A percentile compares a stretch with the other conserved stretches of the same genome.
Conservation (phyloP, 2,797 vertebrate species). For the Poeciliopsis turneri region DNA sequence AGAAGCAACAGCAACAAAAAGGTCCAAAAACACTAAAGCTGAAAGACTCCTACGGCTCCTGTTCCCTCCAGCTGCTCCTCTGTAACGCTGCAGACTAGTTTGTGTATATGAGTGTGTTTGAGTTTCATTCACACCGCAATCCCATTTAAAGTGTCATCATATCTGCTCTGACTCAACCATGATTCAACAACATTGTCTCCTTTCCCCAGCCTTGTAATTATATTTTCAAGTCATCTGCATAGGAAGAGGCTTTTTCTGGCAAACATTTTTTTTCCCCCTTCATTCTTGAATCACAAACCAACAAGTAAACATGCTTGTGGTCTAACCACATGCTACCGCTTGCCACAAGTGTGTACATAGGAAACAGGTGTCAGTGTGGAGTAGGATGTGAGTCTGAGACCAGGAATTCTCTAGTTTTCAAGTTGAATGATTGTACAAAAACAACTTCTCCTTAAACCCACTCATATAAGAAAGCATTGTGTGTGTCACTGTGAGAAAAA, state of each 20-base stretch:
- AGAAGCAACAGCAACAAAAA: neutral
- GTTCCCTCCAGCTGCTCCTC: neutral
- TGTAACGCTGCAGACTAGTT: neutral
- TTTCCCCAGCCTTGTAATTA: neutral
- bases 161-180: slow-evolving; percentile 62
- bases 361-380: neutral
- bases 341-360: neutral
- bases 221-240: slow-evolving; percentile 2
- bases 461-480: neutral
- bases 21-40: neutral
- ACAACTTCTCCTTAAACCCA: neutral
- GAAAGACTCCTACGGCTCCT: neutral
- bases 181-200: neutral
- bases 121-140: slow-evolving; percentile 43
- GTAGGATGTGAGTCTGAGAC: neutral
- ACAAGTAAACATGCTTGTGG: slow-evolving; percentile 5
- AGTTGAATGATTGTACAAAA: neutral
- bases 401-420: slow-evolving; percentile 1
- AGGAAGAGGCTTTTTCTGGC: neutral
- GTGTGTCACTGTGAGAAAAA: neutral
- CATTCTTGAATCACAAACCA: neutral
- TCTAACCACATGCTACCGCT: neutral
- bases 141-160: slow-evolving; percentile 40
- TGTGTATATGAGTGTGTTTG: slow-evolving; percentile 6
- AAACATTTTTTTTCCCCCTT: neutral